Evolutionary conservation across 2,113 vertebrate species (phyloP).

Genomic region (Cyphomyrus discorhynchus): DNA sequence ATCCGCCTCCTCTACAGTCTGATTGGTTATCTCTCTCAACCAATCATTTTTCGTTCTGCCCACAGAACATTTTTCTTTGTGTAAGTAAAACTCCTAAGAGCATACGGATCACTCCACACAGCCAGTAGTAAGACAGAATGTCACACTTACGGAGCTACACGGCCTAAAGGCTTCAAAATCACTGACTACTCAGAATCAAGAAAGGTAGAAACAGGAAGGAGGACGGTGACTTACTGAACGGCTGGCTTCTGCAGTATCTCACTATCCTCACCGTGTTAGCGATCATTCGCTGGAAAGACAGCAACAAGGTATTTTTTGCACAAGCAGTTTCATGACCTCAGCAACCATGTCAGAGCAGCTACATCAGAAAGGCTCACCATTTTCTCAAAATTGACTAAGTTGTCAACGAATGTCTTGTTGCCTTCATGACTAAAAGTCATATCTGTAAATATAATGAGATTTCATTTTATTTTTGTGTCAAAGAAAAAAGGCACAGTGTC

Average conservation of each 20-base stretch:
- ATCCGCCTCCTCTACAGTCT: no score
- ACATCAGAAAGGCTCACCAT: conserved; percentile 71
- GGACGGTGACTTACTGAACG: conserved; percentile 80
- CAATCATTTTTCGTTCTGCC: no score
- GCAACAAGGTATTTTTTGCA: not conserved
- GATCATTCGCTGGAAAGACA: conserved; percentile 81
- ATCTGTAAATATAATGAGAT: conserved; percentile 66
- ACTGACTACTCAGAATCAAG: not conserved
- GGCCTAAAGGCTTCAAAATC: not conserved
- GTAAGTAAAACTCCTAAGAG: no score
- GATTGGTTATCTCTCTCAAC: no score
- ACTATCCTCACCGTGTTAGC: conserved; percentile 86
- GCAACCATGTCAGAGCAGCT: no score
- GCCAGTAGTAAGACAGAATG: not conserved
- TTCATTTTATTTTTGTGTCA: not conserved
- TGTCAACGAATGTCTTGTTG: conserved; percentile 93
- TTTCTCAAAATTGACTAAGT: conserved; percentile 98
- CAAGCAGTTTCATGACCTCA: not conserved
- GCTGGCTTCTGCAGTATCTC: conserved; percentile 83
- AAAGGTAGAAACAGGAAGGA: not conserved
- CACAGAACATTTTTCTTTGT: no score
- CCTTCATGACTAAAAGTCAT: conserved; percentile 98
- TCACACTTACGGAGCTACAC: not conserved
- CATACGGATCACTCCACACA: not conserved
- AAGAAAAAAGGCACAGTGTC: not conserved